Evolutionary conservation across 1,140 invertebrate species (phyloP), one percentile per base, ranked within the genome.

Genomic region (Heliconius eleuchia): DNA sequence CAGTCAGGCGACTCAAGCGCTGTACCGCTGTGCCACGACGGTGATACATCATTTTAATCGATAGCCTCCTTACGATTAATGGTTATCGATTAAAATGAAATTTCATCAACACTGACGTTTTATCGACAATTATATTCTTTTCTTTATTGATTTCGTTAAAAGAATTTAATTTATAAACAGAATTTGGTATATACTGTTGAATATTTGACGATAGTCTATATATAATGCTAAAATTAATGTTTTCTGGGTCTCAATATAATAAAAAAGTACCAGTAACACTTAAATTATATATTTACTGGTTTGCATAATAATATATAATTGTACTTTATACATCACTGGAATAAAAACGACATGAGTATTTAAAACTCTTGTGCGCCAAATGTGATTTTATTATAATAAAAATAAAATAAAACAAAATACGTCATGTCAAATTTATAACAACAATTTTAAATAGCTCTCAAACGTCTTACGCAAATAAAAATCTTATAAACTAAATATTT

Each of bases 401-500:
- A 30, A 76, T 23, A 76, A 73, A 42, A 73, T 73, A 57, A 60
- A 80, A 60, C n/a, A 75, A 75, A 79, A 50, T 66, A 75, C 66
- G 70, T 79, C 46, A 80, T 23, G 39, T 9, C 72, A 72, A 60
- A 73, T 39, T 60, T 74, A 78, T 71, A 73, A 73, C 39, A 77
- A 66, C 57, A 16, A 71, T 76, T 70, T 77, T 71, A 77, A 79
- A 52, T 77, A 50, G 27, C 18, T 34, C 42, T 5, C 72, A 76
- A 57, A 76, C 27, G 70, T 85, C 80, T 80, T 79, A 80, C 73
- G 72, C 70, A 77, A 84, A 83, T 76, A 70, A 84, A 79, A 80
- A 50, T 75, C 71, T 77, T 83, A 86, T 87, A 89, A 90, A 89
- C 88, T 83, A 85, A 83, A 83, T 46, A 82, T 84, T 93, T 93